A percentile compares a stretch with the other conserved stretches of the same genome.
These are phyloP conservation scores for Pammene aurita DNA, from an alignment of 2,888 invertebrate species.

Conservation along the genomic window DNA sequence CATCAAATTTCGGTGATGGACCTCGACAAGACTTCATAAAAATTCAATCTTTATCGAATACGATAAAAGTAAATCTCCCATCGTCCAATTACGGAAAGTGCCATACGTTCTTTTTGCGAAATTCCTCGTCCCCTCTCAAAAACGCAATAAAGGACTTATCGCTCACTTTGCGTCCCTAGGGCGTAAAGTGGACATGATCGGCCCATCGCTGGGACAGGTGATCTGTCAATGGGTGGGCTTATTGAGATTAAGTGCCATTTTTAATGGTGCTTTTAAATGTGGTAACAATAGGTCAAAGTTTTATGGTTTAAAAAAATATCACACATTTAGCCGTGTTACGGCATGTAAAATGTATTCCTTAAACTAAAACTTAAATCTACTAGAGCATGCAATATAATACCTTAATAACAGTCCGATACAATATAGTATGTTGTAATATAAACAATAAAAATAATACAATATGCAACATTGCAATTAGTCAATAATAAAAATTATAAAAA, in stretches of 20 bases:
- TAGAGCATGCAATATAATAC: too few species aligned
- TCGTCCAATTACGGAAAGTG: slow-evolving; percentile 28
- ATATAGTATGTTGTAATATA: too few species aligned
- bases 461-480: too few species aligned
- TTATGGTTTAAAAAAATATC: too few species aligned
- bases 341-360: too few species aligned
- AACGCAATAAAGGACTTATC: slow-evolving; percentile 49
- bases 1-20: neutral
- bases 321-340: too few species aligned
- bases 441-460: too few species aligned
- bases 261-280: slow-evolving; percentile 9
- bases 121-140: slow-evolving; percentile 32
- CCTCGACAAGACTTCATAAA: slow-evolving; percentile 8
- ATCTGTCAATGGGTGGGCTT: slow-evolving; percentile 53
- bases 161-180: slow-evolving; percentile 52
- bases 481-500: too few species aligned
- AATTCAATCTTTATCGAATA: slow-evolving; percentile 13
- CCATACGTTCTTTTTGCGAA: slow-evolving; percentile 23
- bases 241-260: slow-evolving; percentile 48
- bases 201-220: slow-evolving; percentile 50
- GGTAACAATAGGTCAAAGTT: too few species aligned
- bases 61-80: slow-evolving; percentile 24
- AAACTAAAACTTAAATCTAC: too few species aligned
- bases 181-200: slow-evolving; percentile 53
- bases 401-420: too few species aligned